Base-by-base conservation (phyloP, 2,797 vertebrate genomes). In the Enteromius argenteus region DNA sequence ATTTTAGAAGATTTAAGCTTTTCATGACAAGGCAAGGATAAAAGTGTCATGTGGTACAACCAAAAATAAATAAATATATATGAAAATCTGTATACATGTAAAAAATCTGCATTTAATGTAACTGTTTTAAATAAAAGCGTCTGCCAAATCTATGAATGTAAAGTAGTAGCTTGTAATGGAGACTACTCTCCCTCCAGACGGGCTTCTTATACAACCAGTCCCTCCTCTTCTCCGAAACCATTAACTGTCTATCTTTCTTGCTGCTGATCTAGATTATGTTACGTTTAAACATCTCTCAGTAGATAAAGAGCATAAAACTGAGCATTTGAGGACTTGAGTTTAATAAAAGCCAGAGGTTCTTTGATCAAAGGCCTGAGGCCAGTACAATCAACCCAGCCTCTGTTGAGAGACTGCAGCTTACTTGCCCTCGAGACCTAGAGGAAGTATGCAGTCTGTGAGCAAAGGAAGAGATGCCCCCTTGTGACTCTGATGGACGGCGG, bases 291-390 rank as follows among this genome's bases (percentile, higher is more conserved):
- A n/a, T 64, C 66, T 39, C 37, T 51, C 49, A 27, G 53, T 49
- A 84, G 82, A 84, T 72, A 71, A 84, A 69, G 62, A 71, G 39
- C 82, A 64, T 62, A 37, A 79, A 71, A 84, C 30, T 19, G 60
- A 76, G 49, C 13, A 0, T 30, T 37, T 76, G 8, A 91, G 85
- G 71, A 80, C 79, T 68, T 32, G 72, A 58, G 71, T 85, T 44
- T 90, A 92, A 93, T 91, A 89, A 80, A 87, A 94, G 92, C 88
- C 93, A 93, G 93, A 90, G 66, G 67, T 11, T 10, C 85, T 51
- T 44, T 87, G 89, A 93, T 93, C 91, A 93, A 94, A 94, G 91
- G 83, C 69, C 73, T 39, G 77, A 56, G 60, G 83, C 17, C 64
- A 21, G 64, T 71, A 37, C 85, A 89, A 92, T 90, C 82, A 91